Base-by-base conservation (phyloP, 2,888 invertebrate species). In the Yponomeuta malinellus region DNA sequence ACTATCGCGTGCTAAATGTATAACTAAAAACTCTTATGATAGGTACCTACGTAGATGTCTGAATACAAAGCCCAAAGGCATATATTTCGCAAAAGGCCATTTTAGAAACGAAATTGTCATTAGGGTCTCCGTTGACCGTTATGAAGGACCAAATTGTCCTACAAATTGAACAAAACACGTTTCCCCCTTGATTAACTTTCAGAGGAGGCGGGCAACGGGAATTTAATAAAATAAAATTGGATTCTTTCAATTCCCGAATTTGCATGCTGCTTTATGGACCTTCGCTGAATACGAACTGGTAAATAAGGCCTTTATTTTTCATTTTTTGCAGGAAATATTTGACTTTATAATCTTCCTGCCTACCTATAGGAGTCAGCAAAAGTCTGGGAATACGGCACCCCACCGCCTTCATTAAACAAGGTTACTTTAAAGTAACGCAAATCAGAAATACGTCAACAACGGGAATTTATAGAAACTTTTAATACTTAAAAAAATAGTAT, bases 151-250 rank as follows among this genome's bases (percentile, higher is more conserved):
- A 81, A 87, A 87, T 84, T 77, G 85, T 81, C 77, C 81, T 83
- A 85, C 86, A 86, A 88, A 88, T 87, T 87, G 82, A 76, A 78
- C 80, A 78, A 84, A 85, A 87, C 84, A 85, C 81, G 82, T 79
- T 75, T 74, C 82, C 78, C 83, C 78, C 82, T 88, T 88, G 87
- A 89, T 89, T 89, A 89, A 86, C 83, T 84, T 84, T 79, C 69
- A 71, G 68, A 78, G 80, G 78, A 80, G 79, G 78, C 75, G 76
- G 79, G 77, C 77, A 79, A 83, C 78, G 76, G 80, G 79, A 81
- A 76, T 80, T 78, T 83, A 83, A 83, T 87, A 84, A 86, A 86
- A 85, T 80, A 80, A 82, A 86, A 86, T 83, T 85, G 79, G 77
- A 74, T 80, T 79, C 75, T 78, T 79, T 83, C 80, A 76, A 83